These are phyloP conservation scores for Brachionus rotundiformis DNA, from an alignment of 1,140 invertebrate species.

Conservation along the genomic window DNA sequence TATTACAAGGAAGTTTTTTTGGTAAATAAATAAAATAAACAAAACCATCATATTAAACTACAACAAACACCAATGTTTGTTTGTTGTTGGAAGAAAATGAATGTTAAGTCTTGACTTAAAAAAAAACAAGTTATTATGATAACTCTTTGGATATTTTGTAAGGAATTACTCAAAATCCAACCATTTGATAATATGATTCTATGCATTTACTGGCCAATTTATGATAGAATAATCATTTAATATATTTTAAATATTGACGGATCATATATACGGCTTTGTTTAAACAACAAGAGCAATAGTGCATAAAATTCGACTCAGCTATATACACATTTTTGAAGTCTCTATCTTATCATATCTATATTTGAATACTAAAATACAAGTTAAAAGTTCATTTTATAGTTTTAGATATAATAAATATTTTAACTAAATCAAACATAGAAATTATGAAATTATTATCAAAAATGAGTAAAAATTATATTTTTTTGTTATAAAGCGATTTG, in stretches of 20 bases:
- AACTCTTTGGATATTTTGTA: neutral
- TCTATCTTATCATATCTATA: too few relatives aligned
- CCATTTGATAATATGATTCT: too few relatives aligned
- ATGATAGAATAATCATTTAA: too few relatives aligned
- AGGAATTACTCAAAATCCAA: neutral
- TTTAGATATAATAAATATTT: too few relatives aligned
- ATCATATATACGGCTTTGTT: neutral
- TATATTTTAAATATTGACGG: neutral
- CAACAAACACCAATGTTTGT: neutral
- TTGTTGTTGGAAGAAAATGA: neutral
- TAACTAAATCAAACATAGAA: too few relatives aligned
- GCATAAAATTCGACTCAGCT: neutral
- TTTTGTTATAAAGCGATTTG: too few relatives aligned
- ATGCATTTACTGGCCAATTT: too few relatives aligned
- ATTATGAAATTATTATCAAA: too few relatives aligned
- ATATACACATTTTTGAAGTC: neutral
- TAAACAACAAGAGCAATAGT: neutral
- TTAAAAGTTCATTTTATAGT: neutral
- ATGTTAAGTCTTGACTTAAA: neutral
- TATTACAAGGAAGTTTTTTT: slow-evolving; percentile 6
- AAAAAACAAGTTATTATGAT: neutral
- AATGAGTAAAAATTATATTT: too few relatives aligned
- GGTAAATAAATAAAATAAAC: neutral
- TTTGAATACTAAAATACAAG: too few relatives aligned
- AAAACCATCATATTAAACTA: neutral